These are phyloP conservation scores for Baryphthengus martii DNA, from an alignment of 2,113 vertebrate genomes.

Conservation along the genomic window DNA sequence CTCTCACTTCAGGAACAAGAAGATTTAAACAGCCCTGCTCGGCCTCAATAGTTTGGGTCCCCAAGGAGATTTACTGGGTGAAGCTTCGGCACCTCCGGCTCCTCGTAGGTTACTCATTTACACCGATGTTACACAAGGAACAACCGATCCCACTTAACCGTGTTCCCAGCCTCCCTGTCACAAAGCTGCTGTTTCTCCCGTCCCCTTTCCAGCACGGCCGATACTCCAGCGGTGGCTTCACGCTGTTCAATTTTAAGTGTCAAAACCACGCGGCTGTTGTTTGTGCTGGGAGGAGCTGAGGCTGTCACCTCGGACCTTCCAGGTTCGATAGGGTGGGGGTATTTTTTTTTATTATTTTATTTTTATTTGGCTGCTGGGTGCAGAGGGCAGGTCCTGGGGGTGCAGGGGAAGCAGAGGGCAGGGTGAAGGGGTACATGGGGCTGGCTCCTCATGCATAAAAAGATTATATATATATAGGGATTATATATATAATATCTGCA, in stretches of 20 bases:
- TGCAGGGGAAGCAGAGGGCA: too few relatives aligned
- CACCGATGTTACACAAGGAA: background rate
- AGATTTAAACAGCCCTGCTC: background rate
- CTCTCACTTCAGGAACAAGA: fast-evolving
- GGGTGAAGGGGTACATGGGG: too few relatives aligned
- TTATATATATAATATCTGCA: too few relatives aligned
- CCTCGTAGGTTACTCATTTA: background rate
- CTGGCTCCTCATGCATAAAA: too few relatives aligned
- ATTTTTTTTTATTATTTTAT: too few relatives aligned
- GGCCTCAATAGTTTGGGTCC: background rate
- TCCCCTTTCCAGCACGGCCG: fast-evolving
- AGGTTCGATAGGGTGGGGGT: too few relatives aligned
- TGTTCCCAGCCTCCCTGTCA: background rate
- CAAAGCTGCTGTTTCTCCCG: background rate
- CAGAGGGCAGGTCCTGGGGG: too few relatives aligned
- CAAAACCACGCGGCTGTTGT: fast-evolving
- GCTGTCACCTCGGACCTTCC: fast-evolving
- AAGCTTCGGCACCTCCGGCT: background rate
- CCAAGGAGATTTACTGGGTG: background rate
- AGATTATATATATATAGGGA: too few relatives aligned
- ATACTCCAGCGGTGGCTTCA: fast-evolving
- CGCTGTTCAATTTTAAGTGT: fast-evolving
- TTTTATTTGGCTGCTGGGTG: too few relatives aligned
- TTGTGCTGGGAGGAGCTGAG: fast-evolving
- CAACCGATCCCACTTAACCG: fast-evolving